Base-by-base conservation (phyloP, 2,888 invertebrate species). In the Coleophora flavipennella region DNA sequence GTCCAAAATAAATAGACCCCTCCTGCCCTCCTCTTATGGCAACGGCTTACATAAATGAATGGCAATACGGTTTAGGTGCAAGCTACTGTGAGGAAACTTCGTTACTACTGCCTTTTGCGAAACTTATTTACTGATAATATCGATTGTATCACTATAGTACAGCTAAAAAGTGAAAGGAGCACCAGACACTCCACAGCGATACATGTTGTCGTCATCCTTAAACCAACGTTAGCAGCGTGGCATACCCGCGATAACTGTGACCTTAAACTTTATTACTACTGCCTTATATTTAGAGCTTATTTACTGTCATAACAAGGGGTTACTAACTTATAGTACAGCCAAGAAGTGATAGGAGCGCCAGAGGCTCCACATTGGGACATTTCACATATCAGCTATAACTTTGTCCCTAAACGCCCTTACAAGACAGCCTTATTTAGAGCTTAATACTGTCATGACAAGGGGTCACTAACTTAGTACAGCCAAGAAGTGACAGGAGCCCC, bases 361-460 rank as follows among this genome's bases (percentile, higher is more conserved):
- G 96, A 90, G 11, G 96, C 88, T 0, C 96, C 97, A 67, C 96
- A 97, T 54, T 91, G 90, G 75, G 96, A 96, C 38, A 93, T 72
- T 2, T 91, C 20, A 94, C 89, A 68, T 92, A 97, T 0, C 97
- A 97, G 34, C 97, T 97, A 71, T 97, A 97, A 9, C 96, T 96
- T 94, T 96, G 96, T 36, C 96, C 96, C 93, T 94, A 95, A 49
- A 96, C 92, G 8, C 89, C 92, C n/a, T n/a, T n/a, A n/a, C n/a
- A n/a, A n/a, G n/a, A n/a, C n/a, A n/a, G n/a, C n/a, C n/a, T n/a
- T n/a, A n/a, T 13, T 1, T n/a, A 14, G 13, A n/a, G 9, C 2
- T 11, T 14, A 9, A 8, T 8, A 20, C 11, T 4, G 20, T 9
- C 14, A 2, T 37, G 1, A 31, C 3, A 2, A 3, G 20, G 6